Conservation (phyloP, 2,797 vertebrate species). For the Champsocephalus esox region DNA sequence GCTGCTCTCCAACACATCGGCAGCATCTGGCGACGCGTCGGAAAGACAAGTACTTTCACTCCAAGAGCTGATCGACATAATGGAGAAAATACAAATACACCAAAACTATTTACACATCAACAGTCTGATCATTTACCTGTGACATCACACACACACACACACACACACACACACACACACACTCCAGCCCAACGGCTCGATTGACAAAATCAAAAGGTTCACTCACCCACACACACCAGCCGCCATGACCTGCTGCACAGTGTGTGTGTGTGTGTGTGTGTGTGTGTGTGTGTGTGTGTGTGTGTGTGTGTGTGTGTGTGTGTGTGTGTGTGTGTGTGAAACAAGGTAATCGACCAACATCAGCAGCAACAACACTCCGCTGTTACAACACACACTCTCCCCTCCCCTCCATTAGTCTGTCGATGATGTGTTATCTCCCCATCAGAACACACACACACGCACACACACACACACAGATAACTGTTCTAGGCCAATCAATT, state of each 20-base stretch:
- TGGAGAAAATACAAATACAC: no score
- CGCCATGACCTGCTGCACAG: slow-evolving; percentile 25
- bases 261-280: slow-evolving; percentile 18
- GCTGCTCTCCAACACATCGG: no score
- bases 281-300: slow-evolving; percentile 16
- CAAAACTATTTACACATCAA: no score
- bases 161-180: slow-evolving; percentile 1
- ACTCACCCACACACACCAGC: slow-evolving; percentile 2
- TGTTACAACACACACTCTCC: slow-evolving; percentile 35
- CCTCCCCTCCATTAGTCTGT: slow-evolving; percentile 54
- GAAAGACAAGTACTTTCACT: no score
- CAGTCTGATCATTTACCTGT: no score
- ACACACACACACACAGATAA: slow-evolving; percentile 35
- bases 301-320: slow-evolving; percentile 19
- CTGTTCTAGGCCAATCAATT: slow-evolving; percentile 64
- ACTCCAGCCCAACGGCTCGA: background rate
- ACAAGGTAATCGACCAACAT: slow-evolving; percentile 44
- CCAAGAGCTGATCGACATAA: no score
- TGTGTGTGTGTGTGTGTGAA: background rate
- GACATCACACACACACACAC: background rate
- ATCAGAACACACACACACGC: slow-evolving; percentile 42
- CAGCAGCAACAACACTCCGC: slow-evolving; percentile 25
- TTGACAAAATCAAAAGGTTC: no score
- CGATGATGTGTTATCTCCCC: slow-evolving; percentile 49
- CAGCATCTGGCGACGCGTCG: no score